phyloP scores from a whole-genome alignment of 2,797 vertebrate genomes.

The Morus bassanus region DNA sequence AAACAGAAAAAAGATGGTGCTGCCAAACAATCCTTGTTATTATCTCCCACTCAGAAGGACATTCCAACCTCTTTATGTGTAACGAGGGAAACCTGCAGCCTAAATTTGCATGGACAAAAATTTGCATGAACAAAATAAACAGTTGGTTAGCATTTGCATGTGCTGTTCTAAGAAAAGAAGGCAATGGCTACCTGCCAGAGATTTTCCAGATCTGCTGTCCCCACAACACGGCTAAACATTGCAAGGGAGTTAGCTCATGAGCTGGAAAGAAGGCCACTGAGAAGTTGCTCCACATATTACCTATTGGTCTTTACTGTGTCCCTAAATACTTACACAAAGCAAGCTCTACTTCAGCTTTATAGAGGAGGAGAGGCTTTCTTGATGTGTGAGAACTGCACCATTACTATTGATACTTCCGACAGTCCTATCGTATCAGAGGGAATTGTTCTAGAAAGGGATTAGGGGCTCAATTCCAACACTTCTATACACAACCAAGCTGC shows the following conservation, averaged over 20 bases:
- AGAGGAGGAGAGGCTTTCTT: background rate
- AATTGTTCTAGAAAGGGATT: background rate
- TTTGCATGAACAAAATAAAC: constrained; percentile 22
- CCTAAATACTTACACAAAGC: background rate
- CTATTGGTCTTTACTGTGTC: background rate
- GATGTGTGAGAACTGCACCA: fast-evolving
- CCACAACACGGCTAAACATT: background rate
- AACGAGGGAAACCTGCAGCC: background rate
- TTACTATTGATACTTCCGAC: background rate
- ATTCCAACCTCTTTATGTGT: background rate
- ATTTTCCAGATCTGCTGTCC: background rate
- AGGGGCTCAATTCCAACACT: background rate
- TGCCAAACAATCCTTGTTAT: background rate
- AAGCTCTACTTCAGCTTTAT: background rate
- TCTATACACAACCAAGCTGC: background rate
- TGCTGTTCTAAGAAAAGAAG: background rate
- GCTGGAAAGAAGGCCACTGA: background rate
- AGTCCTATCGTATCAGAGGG: background rate
- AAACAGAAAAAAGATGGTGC: background rate
- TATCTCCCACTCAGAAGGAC: background rate
- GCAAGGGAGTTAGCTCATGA: background rate
- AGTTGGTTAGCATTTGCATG: constrained; percentile 3
- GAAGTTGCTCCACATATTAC: background rate
- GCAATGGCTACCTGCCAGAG: background rate
- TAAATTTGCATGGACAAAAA: constrained; percentile 28